A percentile compares a stretch with the other conserved stretches of the same genome.
phyloP scores from a whole-genome alignment of 2,797 vertebrate genomes.

The Pteronotus mesoamericanus region DNA sequence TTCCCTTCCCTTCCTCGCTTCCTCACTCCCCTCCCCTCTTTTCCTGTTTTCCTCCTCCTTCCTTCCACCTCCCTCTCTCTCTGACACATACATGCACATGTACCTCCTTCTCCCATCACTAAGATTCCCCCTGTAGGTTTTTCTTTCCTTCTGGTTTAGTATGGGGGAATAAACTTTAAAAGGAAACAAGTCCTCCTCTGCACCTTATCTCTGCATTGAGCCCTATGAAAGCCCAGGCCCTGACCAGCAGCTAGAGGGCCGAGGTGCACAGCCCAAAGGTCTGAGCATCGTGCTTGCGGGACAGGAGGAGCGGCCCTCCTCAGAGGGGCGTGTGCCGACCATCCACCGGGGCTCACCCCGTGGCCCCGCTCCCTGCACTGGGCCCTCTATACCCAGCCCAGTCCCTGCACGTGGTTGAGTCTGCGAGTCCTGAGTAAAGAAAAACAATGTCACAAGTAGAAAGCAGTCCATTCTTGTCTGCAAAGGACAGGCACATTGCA shows the following conservation, averaged over 20 bases:
- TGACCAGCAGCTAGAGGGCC: neutral
- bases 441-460: neutral
- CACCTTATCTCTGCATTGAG: neutral
- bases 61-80: rapidly evolving
- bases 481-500: neutral
- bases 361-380: neutral
- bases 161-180: neutral
- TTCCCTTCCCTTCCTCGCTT: neutral
- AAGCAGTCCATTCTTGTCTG: neutral
- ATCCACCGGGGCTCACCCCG: rapidly evolving
- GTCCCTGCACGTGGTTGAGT: rapidly evolving
- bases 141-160: neutral
- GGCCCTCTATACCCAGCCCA: neutral
- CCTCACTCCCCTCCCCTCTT: neutral
- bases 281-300: too few species aligned
- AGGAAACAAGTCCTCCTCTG: neutral
- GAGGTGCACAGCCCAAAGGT: rapidly evolving
- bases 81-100: neutral
- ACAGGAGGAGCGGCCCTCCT: neutral
- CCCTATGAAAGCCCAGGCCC: neutral
- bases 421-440: neutral
- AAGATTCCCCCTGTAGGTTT: neutral
- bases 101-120: neutral
- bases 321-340: rapidly evolving
- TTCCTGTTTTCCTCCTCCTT: rapidly evolving